A percentile compares a stretch with the other conserved stretches of the same genome.
Conservation (phyloP, 2,113 vertebrate species). For the Pelecanoides urinatrix region DNA sequence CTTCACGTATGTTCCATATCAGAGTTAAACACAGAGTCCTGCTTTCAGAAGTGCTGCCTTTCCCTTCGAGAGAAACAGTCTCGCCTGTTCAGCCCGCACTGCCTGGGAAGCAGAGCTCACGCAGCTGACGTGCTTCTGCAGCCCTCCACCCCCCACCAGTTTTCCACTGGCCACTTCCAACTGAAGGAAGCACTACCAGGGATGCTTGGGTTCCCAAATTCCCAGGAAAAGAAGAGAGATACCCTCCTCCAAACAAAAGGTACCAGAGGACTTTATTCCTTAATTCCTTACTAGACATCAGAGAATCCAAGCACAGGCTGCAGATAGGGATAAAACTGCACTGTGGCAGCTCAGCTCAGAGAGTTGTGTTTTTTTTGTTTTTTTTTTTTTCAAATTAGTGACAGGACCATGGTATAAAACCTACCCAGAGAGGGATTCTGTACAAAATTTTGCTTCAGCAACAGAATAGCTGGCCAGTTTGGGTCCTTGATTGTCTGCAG, state of each 20-base stretch:
- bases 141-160: background rate
- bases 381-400: background rate
- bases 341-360: background rate
- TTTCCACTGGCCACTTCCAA: background rate
- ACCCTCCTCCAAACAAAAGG: background rate
- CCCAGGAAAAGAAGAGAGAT: background rate
- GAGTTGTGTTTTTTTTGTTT: too few relatives aligned
- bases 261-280: background rate
- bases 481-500: too few relatives aligned
- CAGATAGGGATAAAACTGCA: background rate
- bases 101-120: too few relatives aligned
- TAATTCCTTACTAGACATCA: background rate
- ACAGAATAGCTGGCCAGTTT: background rate
- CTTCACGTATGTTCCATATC: background rate
- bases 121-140: background rate
- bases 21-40: background rate
- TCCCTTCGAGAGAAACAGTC: background rate
- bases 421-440: background rate
- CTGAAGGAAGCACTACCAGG: background rate
- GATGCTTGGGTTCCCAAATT: too few relatives aligned
- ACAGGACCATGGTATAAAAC: background rate
- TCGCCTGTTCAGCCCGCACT: fast-evolving
- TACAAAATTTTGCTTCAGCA: background rate
- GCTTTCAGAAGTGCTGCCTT: background rate
- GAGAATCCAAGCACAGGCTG: background rate